These are phyloP conservation scores for Phaonia tiefii DNA, from an alignment of 2,888 invertebrate genomes.

Conservation along the genomic window DNA sequence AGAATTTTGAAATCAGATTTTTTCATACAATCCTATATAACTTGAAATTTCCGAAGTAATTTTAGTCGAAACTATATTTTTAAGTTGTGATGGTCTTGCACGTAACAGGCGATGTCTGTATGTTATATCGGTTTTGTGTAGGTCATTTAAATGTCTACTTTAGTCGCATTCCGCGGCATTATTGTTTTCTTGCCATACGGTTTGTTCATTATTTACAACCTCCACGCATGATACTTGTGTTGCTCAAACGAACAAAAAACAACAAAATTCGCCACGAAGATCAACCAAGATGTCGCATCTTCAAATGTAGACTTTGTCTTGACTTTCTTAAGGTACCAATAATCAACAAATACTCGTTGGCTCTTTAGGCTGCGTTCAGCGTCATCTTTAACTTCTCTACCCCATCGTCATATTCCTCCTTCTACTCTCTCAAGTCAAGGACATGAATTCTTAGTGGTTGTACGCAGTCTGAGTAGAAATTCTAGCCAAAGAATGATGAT, in stretches of 20 bases:
- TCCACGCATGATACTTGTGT: conserved; percentile 58
- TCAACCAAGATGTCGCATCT: conserved; percentile 61
- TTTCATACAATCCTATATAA: too few species aligned
- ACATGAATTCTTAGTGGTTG: conserved; percentile 57
- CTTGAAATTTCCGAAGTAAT: too few species aligned
- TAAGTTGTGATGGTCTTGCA: too few species aligned
- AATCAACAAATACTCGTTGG: conserved; percentile 20
- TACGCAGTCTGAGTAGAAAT: not conserved
- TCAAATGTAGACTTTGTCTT: conserved; percentile 34
- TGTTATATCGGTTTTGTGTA: too few species aligned
- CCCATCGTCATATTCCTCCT: conserved; percentile 20
- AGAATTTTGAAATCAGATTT: too few species aligned
- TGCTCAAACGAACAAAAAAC: conserved; percentile 59
- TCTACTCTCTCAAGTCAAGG: conserved; percentile 65
- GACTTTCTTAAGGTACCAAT: conserved; percentile 42
- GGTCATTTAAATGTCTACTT: too few species aligned
- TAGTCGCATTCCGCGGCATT: not conserved
- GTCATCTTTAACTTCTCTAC: not conserved
- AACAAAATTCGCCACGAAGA: conserved; percentile 43
- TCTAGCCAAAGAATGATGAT: conserved; percentile 17
- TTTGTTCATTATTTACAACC: conserved; percentile 61
- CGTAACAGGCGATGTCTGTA: too few species aligned
- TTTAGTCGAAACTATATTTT: too few species aligned
- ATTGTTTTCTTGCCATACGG: conserved; percentile 42
- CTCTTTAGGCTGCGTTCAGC: conserved; percentile 10